Evolutionary conservation across 30 jellyfish, hydroid and myxozoan species (phyloP).

Genomic region (Haliclystus octoradiatus): DNA sequence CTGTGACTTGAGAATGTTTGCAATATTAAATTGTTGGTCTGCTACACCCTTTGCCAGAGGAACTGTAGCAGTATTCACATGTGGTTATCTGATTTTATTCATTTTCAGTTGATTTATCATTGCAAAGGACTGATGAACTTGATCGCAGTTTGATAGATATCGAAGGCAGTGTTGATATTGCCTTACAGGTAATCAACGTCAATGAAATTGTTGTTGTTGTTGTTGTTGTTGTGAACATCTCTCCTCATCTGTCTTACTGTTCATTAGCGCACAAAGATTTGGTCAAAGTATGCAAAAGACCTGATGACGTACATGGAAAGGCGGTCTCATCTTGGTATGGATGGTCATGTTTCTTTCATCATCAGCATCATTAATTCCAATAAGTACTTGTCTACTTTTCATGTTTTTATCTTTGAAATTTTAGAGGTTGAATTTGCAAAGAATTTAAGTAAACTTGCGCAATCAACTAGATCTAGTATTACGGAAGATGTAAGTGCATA

Average conservation of each 20-base stretch:
- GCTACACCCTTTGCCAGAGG: no score
- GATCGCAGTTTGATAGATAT: constrained; percentile 52
- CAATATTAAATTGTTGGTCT: no score
- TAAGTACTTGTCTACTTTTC: neutral
- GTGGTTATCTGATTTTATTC: neutral
- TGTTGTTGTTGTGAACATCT: neutral
- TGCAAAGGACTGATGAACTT: constrained; percentile 63
- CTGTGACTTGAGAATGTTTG: no score
- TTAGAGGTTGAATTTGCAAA: constrained; percentile 66
- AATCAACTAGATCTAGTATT: constrained; percentile 49
- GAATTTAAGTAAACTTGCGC: constrained; percentile 58
- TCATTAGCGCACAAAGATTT: constrained; percentile 72
- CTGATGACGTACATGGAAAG: constrained; percentile 70
- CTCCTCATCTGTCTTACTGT: neutral
- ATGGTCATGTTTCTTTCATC: no score
- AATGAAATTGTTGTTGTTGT: neutral
- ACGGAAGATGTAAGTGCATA: constrained; percentile 79
- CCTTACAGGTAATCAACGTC: constrained; percentile 54
- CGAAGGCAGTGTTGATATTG: constrained; percentile 80
- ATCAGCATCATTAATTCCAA: no score
- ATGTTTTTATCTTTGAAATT: neutral
- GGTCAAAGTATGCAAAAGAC: constrained; percentile 96
- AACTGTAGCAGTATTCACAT: no score
- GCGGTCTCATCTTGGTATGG: constrained; percentile 68
- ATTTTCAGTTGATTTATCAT: constrained; percentile 19